Conservation (phyloP, 2,888 invertebrate species). For the Petrolisthes cinctipes region DNA sequence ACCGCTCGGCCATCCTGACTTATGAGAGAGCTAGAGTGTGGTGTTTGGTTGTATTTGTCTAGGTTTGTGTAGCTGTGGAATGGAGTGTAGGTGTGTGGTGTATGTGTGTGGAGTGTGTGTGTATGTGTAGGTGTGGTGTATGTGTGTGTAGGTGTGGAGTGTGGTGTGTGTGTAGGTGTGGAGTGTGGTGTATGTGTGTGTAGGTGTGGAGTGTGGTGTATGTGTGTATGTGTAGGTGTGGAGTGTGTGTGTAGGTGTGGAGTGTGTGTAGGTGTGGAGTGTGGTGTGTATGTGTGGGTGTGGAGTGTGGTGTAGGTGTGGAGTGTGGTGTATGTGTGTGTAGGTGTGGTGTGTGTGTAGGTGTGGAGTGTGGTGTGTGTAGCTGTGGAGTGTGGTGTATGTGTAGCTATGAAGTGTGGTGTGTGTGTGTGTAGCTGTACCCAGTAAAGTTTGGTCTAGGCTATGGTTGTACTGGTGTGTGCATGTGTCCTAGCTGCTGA, state of each 20-base stretch:
- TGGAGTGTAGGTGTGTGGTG: not conserved
- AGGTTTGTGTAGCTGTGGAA: not conserved
- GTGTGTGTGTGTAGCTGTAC: not conserved
- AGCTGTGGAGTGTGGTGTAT: not conserved
- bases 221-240: not conserved
- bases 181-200: not conserved
- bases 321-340: not conserved
- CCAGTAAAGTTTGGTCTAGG: not conserved
- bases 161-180: not conserved
- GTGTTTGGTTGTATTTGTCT: not conserved
- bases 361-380: not conserved
- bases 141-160: not conserved
- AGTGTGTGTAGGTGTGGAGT: not conserved
- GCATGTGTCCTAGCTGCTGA: too few relatives aligned
- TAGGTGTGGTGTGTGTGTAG: not conserved
- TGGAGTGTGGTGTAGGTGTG: not conserved
- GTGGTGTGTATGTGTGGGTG: not conserved
- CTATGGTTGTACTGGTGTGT: not conserved
- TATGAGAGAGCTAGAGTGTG: not conserved
- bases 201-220: not conserved
- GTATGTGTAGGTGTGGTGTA: not conserved
- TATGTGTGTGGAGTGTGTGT: not conserved
- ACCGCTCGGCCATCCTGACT: constrained; percentile 66
- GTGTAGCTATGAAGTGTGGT: not conserved
- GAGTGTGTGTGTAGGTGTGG: not conserved